Conservation (phyloP, 2,888 invertebrate species). For the Capitulum mitella region DNA sequence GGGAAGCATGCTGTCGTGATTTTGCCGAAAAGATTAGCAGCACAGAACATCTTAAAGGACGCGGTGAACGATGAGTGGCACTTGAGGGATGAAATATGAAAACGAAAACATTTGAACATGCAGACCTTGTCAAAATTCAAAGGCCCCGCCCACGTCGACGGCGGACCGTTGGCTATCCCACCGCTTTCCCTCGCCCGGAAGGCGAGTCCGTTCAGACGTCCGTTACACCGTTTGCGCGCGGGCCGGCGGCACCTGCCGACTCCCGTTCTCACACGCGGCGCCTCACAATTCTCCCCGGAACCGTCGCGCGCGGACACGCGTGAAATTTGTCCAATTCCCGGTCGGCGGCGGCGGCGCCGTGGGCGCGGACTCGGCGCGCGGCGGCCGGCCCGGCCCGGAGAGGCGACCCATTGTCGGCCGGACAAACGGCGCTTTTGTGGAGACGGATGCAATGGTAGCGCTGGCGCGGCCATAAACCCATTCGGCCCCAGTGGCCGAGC, state of each 20-base stretch:
- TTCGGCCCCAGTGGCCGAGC: neutral
- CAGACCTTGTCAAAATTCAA: no score
- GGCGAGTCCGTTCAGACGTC: neutral
- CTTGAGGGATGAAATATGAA: no score
- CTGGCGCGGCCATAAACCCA: constrained; percentile 8
- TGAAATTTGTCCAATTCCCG: constrained; percentile 5
- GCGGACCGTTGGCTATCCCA: neutral
- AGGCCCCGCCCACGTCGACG: neutral
- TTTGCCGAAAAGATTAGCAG: no score
- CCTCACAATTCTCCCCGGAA: neutral
- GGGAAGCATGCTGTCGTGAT: no score
- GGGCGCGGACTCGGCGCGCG: neutral
- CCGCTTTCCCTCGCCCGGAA: neutral
- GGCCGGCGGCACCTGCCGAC: neutral
- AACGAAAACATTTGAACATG: no score
- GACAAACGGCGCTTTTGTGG: constrained; percentile 1
- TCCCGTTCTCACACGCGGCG: neutral
- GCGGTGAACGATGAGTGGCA: no score
- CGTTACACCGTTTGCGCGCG: neutral
- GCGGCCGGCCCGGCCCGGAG: neutral
- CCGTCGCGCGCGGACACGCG: neutral
- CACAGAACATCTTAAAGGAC: no score
- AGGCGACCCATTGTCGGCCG: neutral
- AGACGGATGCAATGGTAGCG: constrained; percentile 20
- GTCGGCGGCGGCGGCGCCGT: neutral